Evolutionary conservation across 2,113 vertebrate species (phyloP), one percentile per base, ranked within the genome.

Genomic region (Lampris incognitus): DNA sequence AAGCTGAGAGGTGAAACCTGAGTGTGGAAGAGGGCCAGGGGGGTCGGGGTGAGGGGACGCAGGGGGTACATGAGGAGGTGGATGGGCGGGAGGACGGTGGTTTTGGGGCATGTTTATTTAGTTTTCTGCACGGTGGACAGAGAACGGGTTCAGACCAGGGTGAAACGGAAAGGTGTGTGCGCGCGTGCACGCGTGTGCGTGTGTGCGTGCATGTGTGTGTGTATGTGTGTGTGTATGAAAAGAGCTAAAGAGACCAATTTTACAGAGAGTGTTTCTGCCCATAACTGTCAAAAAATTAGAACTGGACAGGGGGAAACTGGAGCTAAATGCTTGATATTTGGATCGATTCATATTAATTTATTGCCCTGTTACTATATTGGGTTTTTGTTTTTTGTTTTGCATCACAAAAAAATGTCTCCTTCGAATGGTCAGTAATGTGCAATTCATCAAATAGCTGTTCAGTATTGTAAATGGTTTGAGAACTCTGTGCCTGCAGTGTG

Each of bases 31-130:
- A 79, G 75, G 72, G 76, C 39, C 41, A 72, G 74, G 50, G 44
- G 64, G 82, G 80, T 49, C 3, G 13, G 36, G 1, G 58, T 60
- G 37, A 52, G 41, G 11, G 48, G 13, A 11, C 5, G 40, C n/a
- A n/a, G 38, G 48, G 50, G 65, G 36, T 55, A 50, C 13, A 6
- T 64, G 55, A 73, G 57, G 69, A 48, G 6, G 24, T 61, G 61
- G 69, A 13, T 56, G n/a, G 49, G 55, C 42, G 70, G 79, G 54
- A 1, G 41, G 42, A 37, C 69, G 71, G 13, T 58, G 69, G 60
- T 66, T 59, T 74, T 37, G 60, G 73, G 87, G 79, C 83, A 88
- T 91, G 90, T 91, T 92, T 91, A 90, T 92, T 89, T 87, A 76
- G 61, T 49, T 90, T 91, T 91, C 85, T 86, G 74, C 72, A 81